Conservation (phyloP, 2,888 invertebrate species). For the Drosophila pegasa region DNA sequence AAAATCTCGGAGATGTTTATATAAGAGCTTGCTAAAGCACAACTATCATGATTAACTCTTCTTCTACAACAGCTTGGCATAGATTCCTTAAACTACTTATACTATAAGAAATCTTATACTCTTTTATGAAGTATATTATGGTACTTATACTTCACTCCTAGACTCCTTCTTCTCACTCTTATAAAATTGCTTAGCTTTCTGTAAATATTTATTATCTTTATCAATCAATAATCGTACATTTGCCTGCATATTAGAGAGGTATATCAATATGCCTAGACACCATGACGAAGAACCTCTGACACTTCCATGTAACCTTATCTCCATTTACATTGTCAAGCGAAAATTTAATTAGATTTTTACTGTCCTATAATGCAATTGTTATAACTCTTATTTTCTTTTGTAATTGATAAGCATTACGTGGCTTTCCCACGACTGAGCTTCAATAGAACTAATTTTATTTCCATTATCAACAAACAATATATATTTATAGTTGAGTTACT, state of each 20-base stretch:
- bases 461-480: slow-evolving; percentile 15
- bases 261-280: not conserved
- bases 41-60: not conserved
- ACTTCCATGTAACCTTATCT: slow-evolving; percentile 9
- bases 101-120: not conserved
- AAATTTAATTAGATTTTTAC: slow-evolving; percentile 8
- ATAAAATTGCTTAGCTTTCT: too few relatives aligned
- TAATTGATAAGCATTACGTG: slow-evolving; percentile 10
- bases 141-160: not conserved
- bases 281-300: not conserved
- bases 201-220: not conserved
- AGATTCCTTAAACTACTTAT: not conserved
- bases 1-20: not conserved
- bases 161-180: too few relatives aligned
- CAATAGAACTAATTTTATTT: not conserved
- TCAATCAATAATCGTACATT: not conserved
- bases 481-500: not conserved
- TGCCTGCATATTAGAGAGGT: not conserved
- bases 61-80: not conserved
- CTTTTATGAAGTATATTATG: not conserved
- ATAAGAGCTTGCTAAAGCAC: not conserved
- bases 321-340: slow-evolving; percentile 6
- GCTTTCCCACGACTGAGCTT: slow-evolving; percentile 19
- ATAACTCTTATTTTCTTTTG: not conserved
- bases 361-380: not conserved